Evolutionary conservation across 2,797 vertebrate species (phyloP), one percentile per base, ranked within the genome.

Genomic region (Pseudochromis fuscus): DNA sequence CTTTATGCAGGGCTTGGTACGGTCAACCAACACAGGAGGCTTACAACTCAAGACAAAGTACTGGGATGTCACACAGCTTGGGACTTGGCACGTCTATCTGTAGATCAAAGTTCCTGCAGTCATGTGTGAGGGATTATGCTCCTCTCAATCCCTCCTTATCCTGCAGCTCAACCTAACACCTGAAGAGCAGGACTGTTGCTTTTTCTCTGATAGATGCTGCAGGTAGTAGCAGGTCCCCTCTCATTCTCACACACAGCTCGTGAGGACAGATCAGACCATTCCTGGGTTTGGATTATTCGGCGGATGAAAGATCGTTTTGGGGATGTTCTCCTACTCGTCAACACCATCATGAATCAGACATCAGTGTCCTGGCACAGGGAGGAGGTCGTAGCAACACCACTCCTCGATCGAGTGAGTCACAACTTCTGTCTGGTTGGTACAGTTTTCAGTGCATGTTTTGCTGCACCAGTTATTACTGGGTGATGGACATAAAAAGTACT

Each of bases 81-180:
- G 83, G 79, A 88, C 77, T 67, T 64, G 56, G 76, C 64, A 72
- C 53, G 82, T 86, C 87, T 79, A 68, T 72, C 57, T 84, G 18
- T 33, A 57, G 73, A 71, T 85, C 76, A 84, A 76, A 76, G 73
- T 69, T 18, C 46, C 73, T 64, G 67, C 23, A 58, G 67, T 67
- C 88, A 73, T 86, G 88, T 88, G 84, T 35, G 57, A 59, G 66
- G 88, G 91, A 92, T 93, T 91, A 93, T 57, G 79, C 48, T 84
- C 83, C 44, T 85, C 79, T 82, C 80, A 90, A 92, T 90, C 90
- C 90, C 72, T 82, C 79, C 35, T 91, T 53, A 91, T 91, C 89
- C 90, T 57, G 21, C 74, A 65, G 82, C 85, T 89, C 81, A 88
- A 7, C 27, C 66, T 7, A 46, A 67, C 77, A 83, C 83, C 79